These are phyloP conservation scores for Rhyacophila evoluta DNA, from an alignment of 2,888 invertebrate genomes.

Conservation along the genomic window DNA sequence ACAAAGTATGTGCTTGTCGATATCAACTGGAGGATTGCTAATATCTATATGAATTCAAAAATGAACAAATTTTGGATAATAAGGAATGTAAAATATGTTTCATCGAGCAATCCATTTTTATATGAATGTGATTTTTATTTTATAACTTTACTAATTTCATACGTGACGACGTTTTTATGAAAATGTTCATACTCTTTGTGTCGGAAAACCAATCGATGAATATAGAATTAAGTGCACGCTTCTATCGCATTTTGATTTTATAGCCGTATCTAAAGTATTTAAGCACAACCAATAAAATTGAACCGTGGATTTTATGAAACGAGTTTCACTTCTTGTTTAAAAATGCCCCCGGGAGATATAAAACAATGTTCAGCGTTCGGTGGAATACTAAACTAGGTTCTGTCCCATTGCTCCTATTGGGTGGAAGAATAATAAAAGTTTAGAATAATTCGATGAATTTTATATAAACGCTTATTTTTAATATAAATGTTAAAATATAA, in stretches of 20 bases:
- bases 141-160: too few species aligned
- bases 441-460: slow-evolving; percentile 3
- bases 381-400: not conserved
- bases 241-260: not conserved
- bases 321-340: slow-evolving; percentile 15
- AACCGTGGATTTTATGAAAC: slow-evolving; percentile 23
- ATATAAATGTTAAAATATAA: too few species aligned
- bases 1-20: too few species aligned
- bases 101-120: too few species aligned
- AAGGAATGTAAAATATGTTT: too few species aligned
- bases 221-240: not conserved
- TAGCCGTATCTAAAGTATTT: slow-evolving; percentile 13
- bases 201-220: not conserved
- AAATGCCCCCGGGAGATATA: slow-evolving; percentile 18
- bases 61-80: too few species aligned
- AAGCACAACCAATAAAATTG: slow-evolving; percentile 25
- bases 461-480: too few species aligned
- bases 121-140: too few species aligned
- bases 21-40: too few species aligned
- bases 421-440: not conserved
- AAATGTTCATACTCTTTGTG: too few species aligned
- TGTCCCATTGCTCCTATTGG: not conserved
- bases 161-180: too few species aligned
- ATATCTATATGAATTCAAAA: too few species aligned
- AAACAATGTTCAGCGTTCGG: slow-evolving; percentile 12